A percentile compares a stretch with the other conserved stretches of the same genome.
These are phyloP conservation scores for Neotoxoptera formosana DNA, from an alignment of 1,140 invertebrate species.

Conservation along the genomic window DNA sequence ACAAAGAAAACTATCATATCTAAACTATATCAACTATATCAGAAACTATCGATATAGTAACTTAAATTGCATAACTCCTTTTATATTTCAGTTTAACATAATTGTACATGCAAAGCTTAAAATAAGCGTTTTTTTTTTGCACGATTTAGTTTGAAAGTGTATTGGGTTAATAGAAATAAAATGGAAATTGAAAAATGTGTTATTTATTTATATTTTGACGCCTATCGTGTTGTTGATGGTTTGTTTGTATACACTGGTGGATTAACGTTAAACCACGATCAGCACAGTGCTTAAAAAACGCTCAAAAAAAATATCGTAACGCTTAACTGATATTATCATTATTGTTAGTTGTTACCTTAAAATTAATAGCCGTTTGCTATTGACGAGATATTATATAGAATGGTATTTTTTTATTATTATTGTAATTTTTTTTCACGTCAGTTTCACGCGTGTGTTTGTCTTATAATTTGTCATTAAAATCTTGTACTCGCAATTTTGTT, in stretches of 20 bases:
- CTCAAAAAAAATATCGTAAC: background rate
- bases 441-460: background rate
- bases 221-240: background rate
- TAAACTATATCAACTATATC: too few relatives aligned
- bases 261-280: background rate
- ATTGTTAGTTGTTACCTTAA: background rate
- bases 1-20: too few relatives aligned
- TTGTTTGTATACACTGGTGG: background rate
- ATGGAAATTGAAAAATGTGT: background rate
- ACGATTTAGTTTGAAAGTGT: background rate
- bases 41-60: background rate
- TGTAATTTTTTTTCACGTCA: background rate
- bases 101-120: background rate
- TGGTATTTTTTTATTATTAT: background rate
- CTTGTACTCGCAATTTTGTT: background rate
- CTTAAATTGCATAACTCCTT: background rate
- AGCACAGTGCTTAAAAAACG: background rate
- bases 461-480: background rate
- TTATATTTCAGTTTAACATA: background rate
- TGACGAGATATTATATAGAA: background rate
- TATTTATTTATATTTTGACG: background rate
- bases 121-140: background rate
- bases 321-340: background rate
- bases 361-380: background rate
- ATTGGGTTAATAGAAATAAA: background rate